These are phyloP conservation scores for Holothuria leucospilota DNA, from an alignment of 53 echinoderm and acorn worm species.

Conservation along the genomic window DNA sequence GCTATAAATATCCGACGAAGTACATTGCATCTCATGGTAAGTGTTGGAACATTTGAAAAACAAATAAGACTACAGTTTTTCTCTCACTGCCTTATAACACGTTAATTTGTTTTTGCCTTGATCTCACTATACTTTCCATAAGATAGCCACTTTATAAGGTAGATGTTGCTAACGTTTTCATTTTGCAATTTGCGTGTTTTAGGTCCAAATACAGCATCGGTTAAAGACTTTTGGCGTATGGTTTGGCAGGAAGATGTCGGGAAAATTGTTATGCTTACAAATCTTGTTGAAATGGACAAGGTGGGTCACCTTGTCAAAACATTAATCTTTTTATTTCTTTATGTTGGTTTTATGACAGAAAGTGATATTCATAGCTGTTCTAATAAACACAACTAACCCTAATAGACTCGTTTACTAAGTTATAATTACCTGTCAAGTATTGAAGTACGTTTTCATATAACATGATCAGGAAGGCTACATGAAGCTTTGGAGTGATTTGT, in stretches of 20 bases:
- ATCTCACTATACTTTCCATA: no score
- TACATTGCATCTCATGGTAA: slow-evolving; percentile 96
- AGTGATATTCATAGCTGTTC: no score
- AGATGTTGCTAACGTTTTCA: neutral
- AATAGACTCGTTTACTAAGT: no score
- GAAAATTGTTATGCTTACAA: slow-evolving; percentile 89
- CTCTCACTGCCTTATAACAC: neutral
- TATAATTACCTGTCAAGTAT: no score
- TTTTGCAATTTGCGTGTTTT: neutral
- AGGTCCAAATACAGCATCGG: slow-evolving; percentile 81
- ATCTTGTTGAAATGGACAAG: slow-evolving; percentile 85
- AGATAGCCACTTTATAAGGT: no score
- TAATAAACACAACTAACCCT: no score
- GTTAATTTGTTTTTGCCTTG: neutral
- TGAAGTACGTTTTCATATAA: no score
- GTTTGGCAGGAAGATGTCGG: slow-evolving; percentile 86
- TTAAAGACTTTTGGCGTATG: slow-evolving; percentile 89
- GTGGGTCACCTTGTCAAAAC: slow-evolving; percentile 42
- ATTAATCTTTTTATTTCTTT: neutral
- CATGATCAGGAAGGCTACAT: no score
- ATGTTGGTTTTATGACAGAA: neutral
- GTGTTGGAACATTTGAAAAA: neutral
- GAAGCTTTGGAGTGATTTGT: no score
- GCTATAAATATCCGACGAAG: slow-evolving; percentile 75
- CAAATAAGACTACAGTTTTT: neutral